phyloP scores from a whole-genome alignment of 1,140 invertebrate species.

The Ylistrum balloti region DNA sequence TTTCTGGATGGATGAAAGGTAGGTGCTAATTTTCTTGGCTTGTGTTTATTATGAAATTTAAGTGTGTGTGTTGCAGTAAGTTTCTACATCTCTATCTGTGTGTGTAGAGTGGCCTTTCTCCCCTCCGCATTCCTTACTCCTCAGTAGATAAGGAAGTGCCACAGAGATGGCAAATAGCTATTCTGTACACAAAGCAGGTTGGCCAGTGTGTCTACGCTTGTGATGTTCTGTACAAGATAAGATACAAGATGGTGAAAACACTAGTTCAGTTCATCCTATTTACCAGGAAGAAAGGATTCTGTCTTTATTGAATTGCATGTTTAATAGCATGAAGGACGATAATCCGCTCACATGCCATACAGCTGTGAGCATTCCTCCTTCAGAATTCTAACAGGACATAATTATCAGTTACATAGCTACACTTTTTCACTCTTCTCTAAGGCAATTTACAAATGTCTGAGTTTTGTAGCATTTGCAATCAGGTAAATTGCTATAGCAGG shows the following conservation, averaged over 20 bases:
- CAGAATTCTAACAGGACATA: not conserved
- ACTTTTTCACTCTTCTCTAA: conserved; percentile 3
- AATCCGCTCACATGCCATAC: not conserved
- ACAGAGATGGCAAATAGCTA: not conserved
- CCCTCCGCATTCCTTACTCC: not conserved
- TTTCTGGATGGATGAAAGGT: conserved; percentile 33
- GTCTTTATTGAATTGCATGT: conserved; percentile 38
- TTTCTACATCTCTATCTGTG: conserved; percentile 11
- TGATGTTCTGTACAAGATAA: not conserved
- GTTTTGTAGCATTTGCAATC: conserved; percentile 10
- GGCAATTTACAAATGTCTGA: conserved; percentile 17
- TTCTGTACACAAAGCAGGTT: not conserved
- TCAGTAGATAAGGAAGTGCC: not conserved
- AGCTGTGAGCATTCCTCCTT: not conserved
- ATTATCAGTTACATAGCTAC: conserved; percentile 29
- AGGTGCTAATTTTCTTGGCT: not conserved
- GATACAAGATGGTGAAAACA: not conserved
- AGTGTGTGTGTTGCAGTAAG: not conserved
- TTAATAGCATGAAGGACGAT: not conserved
- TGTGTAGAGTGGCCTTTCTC: not conserved
- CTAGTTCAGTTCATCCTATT: not conserved
- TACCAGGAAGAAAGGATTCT: not conserved
- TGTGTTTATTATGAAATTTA: not conserved
- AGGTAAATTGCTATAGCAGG: conserved; percentile 18
- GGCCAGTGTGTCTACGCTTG: not conserved